Percentiles rank a stretch among this genome's conserved stretches.
These are phyloP conservation scores for Vireo griseus DNA, from an alignment of 2,797 vertebrate genomes.

Conservation along the genomic window DNA sequence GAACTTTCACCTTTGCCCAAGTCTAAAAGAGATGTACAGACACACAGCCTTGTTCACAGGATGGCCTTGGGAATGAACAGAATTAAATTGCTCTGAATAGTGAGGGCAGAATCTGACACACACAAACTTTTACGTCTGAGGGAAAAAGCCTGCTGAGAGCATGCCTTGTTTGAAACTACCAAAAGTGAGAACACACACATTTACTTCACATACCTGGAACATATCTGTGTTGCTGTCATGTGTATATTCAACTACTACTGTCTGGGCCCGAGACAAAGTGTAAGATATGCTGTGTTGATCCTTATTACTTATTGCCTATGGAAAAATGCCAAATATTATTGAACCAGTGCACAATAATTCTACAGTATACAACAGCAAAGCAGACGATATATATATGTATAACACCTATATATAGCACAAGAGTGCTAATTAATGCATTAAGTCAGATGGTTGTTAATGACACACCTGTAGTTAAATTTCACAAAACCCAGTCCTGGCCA, in stretches of 20 bases:
- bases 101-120: not conserved
- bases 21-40: not conserved
- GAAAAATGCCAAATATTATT: conserved; percentile 12
- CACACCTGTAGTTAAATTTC: not conserved
- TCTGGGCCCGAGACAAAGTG: conserved; percentile 93
- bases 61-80: not conserved
- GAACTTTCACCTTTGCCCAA: not conserved
- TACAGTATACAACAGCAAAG: not conserved
- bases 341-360: not conserved
- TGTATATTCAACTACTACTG: conserved; percentile 97
- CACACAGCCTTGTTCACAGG: not conserved
- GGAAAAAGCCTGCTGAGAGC: not conserved
- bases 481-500: not conserved
- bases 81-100: not conserved
- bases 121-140: not conserved
- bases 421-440: not conserved
- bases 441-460: not conserved
- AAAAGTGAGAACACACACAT: not conserved
- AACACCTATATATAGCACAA: not conserved
- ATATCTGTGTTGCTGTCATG: conserved; percentile 97
- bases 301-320: conserved; percentile 97
- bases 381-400: not conserved
- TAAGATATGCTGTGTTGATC: conserved; percentile 99
- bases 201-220: conserved; percentile 88
- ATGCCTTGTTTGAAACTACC: not conserved